Conservation (phyloP, 2,113 vertebrate species). For the Dendropsophus ebraccatus region DNA sequence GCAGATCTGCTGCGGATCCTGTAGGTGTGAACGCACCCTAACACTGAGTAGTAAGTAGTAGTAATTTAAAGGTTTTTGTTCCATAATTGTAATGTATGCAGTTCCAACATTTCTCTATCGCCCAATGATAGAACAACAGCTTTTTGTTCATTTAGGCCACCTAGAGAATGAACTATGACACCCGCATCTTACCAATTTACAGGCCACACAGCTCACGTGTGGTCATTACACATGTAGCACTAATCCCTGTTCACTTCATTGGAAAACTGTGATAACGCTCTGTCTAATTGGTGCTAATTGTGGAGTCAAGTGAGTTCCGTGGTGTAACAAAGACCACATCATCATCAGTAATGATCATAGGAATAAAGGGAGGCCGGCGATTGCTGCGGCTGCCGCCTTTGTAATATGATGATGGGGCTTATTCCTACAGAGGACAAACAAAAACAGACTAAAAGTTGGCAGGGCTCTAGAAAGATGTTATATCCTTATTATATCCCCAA, state of each 20-base stretch:
- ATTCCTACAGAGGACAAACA: neutral
- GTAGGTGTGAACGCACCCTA: too few relatives aligned
- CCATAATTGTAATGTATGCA: neutral
- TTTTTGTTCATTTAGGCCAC: neutral
- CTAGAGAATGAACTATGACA: neutral
- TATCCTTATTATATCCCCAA: neutral
- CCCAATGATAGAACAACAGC: neutral
- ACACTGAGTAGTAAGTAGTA: neutral
- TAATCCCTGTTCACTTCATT: neutral
- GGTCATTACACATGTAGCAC: constrained; percentile 4
- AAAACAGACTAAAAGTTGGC: neutral
- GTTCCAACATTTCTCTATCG: neutral
- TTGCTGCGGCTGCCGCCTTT: neutral
- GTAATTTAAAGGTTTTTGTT: neutral
- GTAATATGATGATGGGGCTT: neutral
- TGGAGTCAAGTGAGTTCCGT: neutral
- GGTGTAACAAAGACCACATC: constrained; percentile 6
- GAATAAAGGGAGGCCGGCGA: neutral
- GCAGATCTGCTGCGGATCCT: too few relatives aligned
- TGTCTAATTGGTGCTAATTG: constrained; percentile 17
- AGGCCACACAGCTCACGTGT: neutral
- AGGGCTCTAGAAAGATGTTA: neutral
- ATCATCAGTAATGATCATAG: constrained; percentile 16
- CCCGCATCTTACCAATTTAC: neutral
- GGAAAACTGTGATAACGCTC: constrained; percentile 12